phyloP scores from a whole-genome alignment of 2,888 invertebrate genomes.

The Neoitamus cyanurus region DNA sequence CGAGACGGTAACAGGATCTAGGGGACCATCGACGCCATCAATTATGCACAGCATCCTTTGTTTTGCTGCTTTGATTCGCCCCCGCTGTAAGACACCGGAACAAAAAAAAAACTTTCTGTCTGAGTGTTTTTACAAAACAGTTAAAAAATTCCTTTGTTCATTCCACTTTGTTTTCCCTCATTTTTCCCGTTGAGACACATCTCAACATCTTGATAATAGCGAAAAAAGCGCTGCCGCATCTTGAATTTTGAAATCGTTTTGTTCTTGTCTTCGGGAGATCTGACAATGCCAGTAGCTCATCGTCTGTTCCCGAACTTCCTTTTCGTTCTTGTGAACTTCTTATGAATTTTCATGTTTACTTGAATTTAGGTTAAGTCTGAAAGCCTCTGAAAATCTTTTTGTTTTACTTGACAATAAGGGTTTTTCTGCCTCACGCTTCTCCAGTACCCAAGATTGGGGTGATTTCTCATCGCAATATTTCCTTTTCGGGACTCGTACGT shows the following conservation, averaged over 20 bases:
- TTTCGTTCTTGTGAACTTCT: slow-evolving; percentile 22
- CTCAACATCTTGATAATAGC: slow-evolving; percentile 1
- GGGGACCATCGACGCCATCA: neutral
- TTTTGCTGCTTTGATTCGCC: neutral
- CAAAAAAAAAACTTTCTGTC: neutral
- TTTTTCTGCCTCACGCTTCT: neutral
- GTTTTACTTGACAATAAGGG: neutral
- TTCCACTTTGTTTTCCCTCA: neutral
- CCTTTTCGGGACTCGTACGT: neutral
- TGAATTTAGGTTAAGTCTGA: slow-evolving; percentile 37
- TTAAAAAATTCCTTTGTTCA: slow-evolving; percentile 21
- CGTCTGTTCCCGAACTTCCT: slow-evolving; percentile 31
- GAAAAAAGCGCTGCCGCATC: slow-evolving; percentile 20
- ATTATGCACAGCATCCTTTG: neutral
- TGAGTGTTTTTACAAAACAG: slow-evolving; percentile 28
- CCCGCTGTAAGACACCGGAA: neutral
- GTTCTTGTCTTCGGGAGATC: slow-evolving; percentile 8
- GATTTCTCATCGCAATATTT: slow-evolving; percentile 9
- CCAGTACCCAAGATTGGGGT: neutral
- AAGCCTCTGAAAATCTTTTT: slow-evolving; percentile 16
- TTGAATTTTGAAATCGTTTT: slow-evolving; percentile 38
- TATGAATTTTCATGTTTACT: slow-evolving; percentile 40
- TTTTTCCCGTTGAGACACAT: neutral
- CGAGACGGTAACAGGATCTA: neutral
- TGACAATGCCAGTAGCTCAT: slow-evolving; percentile 23